These are phyloP conservation scores for Leptopilina boulardi DNA, from an alignment of 1,140 invertebrate species.

Conservation along the genomic window DNA sequence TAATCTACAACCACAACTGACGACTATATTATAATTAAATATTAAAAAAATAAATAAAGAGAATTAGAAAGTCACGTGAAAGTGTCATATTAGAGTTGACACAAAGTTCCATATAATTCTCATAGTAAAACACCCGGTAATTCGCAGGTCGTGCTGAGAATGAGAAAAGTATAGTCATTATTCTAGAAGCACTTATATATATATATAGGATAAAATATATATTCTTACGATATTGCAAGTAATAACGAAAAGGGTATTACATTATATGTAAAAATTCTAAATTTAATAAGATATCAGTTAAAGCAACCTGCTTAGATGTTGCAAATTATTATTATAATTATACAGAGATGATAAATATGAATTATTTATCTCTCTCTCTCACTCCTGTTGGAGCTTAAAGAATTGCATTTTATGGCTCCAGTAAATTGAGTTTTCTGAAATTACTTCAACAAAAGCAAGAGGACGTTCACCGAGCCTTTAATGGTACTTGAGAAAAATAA, in stretches of 20 bases:
- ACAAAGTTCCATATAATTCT: constrained; percentile 11
- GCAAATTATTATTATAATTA: background rate
- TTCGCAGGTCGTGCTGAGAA: constrained; percentile 2
- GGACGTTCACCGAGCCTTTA: background rate
- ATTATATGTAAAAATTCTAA: background rate
- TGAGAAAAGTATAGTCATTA: constrained; percentile 23
- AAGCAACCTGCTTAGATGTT: background rate
- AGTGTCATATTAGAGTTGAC: background rate
- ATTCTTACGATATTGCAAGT: background rate
- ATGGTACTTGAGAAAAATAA: background rate
- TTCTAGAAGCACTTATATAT: constrained; percentile 1
- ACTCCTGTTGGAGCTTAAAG: background rate
- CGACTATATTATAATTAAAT: too few relatives aligned
- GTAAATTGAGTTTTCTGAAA: constrained; percentile 10
- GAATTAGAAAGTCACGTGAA: background rate
- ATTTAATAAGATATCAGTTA: background rate
- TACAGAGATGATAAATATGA: background rate
- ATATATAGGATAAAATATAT: constrained; percentile 4
- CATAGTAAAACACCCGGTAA: background rate
- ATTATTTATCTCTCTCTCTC: too few relatives aligned
- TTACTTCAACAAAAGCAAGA: background rate
- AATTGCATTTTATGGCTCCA: constrained; percentile 15
- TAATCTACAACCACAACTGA: too few relatives aligned
- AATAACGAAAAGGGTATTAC: background rate
- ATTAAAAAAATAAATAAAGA: background rate